Evolutionary conservation across 2,113 vertebrate species (phyloP).

Genomic region (Notarius quadriscutis): DNA sequence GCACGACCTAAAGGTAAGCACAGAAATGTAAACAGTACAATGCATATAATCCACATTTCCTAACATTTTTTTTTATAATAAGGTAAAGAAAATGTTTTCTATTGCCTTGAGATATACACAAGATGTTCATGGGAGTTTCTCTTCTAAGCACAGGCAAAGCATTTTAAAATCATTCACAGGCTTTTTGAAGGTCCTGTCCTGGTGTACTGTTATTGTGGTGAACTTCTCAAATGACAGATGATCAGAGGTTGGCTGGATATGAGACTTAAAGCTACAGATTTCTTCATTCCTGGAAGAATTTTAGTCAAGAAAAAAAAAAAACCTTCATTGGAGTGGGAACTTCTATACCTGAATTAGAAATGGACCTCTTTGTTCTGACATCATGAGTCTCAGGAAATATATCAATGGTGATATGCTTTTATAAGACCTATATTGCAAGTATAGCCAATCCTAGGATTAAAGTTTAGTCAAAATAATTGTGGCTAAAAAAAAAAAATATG

Average conservation of each 20-base stretch:
- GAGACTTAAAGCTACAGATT: neutral
- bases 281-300: neutral
- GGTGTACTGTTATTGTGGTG: neutral
- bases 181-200: neutral
- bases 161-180: neutral
- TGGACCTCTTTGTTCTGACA: neutral
- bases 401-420: neutral
- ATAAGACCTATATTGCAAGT: neutral
- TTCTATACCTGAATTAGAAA: neutral
- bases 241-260: neutral
- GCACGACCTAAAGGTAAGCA: conserved; percentile 66
- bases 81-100: neutral
- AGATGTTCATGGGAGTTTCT: neutral
- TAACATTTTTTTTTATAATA: neutral
- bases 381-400: neutral
- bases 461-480: neutral
- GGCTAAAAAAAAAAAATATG: neutral
- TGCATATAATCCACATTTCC: neutral
- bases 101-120: neutral
- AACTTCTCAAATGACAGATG: neutral
- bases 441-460: neutral
- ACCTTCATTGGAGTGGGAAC: neutral
- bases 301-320: neutral
- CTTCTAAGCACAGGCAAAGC: neutral
- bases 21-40: neutral